These are phyloP conservation scores for Chouioia cunea DNA, from an alignment of 2,888 invertebrate genomes.

Conservation along the genomic window DNA sequence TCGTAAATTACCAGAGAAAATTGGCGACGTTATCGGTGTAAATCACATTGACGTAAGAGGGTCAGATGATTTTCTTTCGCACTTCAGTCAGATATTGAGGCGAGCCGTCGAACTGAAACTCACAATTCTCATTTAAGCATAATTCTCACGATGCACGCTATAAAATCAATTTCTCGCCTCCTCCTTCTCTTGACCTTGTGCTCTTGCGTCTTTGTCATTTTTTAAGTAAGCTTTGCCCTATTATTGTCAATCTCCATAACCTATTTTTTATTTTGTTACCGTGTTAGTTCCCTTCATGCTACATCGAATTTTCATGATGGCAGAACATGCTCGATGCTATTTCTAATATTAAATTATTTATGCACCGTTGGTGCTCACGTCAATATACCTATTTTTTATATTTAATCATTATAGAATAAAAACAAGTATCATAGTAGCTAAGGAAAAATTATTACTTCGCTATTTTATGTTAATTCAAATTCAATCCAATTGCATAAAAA, in stretches of 20 bases:
- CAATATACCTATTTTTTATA: too few species aligned
- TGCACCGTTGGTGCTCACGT: too few species aligned
- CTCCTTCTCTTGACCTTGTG: conserved; percentile 18
- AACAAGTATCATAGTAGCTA: too few species aligned
- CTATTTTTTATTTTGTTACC: neutral
- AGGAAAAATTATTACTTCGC: too few species aligned
- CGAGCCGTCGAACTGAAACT: neutral
- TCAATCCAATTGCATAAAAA: too few species aligned
- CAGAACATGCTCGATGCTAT: too few species aligned
- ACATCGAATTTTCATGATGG: too few species aligned
- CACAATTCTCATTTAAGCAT: conserved; percentile 27
- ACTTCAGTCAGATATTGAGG: conserved; percentile 19
- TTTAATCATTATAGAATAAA: too few species aligned
- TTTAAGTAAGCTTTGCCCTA: neutral
- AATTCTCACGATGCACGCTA: conserved; percentile 36
- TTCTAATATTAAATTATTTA: too few species aligned
- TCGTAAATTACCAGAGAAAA: too few species aligned
- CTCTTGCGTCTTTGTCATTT: conserved; percentile 21
- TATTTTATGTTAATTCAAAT: too few species aligned
- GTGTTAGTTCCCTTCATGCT: too few species aligned
- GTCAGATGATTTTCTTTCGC: conserved; percentile 31
- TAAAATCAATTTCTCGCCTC: conserved; percentile 29
- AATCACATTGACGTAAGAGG: conserved; percentile 26
- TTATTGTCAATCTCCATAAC: neutral
- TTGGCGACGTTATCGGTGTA: neutral